These are phyloP conservation scores for Pimpla rufipes DNA, from an alignment of 2,888 invertebrate genomes.

Conservation along the genomic window DNA sequence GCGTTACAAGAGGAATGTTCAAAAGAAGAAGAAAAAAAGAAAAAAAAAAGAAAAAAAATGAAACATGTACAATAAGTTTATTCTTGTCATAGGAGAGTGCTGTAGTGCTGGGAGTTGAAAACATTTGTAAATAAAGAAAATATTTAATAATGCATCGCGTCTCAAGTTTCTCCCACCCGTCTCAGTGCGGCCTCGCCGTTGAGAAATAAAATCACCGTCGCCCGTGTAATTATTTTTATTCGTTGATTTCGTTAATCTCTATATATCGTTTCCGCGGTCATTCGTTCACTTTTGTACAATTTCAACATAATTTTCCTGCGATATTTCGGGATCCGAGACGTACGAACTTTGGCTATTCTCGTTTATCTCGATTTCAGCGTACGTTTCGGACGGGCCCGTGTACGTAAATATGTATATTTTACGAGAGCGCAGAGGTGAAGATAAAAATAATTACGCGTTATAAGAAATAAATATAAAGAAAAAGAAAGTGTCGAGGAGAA, in stretches of 20 bases:
- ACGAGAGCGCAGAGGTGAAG: constrained; percentile 25
- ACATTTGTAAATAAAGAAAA: constrained; percentile 83
- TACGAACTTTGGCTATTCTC: neutral
- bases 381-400: constrained; percentile 27
- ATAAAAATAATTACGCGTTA: constrained; percentile 77
- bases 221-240: constrained; percentile 62
- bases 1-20: constrained; percentile 64
- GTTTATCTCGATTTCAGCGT: constrained; percentile 14
- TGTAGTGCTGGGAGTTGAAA: constrained; percentile 74
- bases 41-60: constrained; percentile 69
- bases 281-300: constrained; percentile 74
- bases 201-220: neutral
- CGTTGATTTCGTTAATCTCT: constrained; percentile 40
- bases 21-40: too few species aligned
- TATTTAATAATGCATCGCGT: constrained; percentile 79
- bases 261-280: constrained; percentile 38
- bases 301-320: constrained; percentile 57
- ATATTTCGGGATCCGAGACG: constrained; percentile 10
- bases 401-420: constrained; percentile 20
- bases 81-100: constrained; percentile 70
- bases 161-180: too few species aligned
- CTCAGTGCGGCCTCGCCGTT: too few species aligned
- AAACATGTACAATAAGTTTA: constrained; percentile 74
- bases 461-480: constrained; percentile 84
- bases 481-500: constrained; percentile 71